Percentiles rank a stretch among this genome's conserved stretches.
These are phyloP conservation scores for Sylvia atricapilla DNA, from an alignment of 2,113 vertebrate genomes.

Conservation along the genomic window DNA sequence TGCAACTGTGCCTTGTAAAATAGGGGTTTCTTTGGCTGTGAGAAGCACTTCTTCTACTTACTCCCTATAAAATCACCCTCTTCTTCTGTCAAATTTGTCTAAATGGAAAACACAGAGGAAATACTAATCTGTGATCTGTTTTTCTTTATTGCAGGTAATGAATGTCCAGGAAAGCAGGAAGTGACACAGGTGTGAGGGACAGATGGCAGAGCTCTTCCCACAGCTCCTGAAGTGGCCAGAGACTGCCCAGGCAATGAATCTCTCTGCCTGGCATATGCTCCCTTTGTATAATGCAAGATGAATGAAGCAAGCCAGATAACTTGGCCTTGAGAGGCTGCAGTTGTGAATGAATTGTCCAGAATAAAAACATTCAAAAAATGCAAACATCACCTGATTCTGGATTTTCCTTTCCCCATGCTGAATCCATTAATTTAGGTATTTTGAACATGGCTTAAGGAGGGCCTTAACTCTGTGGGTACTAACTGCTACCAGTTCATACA, in stretches of 20 bases:
- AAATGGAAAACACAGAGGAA: not conserved
- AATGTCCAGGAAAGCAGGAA: not conserved
- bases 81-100: not conserved
- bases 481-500: not conserved
- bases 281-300: not conserved
- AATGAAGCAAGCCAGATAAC: not conserved
- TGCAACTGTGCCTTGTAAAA: not conserved
- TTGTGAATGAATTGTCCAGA: not conserved
- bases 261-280: accelerated
- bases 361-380: not conserved
- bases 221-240: not conserved
- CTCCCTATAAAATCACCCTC: not conserved
- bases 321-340: not conserved
- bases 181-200: accelerated
- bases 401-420: not conserved
- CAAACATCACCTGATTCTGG: not conserved
- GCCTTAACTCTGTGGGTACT: not conserved
- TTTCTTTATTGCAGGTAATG: not conserved
- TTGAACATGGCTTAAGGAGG: not conserved
- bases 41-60: not conserved
- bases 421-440: not conserved
- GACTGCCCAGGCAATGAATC: not conserved
- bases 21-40: not conserved
- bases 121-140: not conserved
- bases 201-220: not conserved